These are phyloP conservation scores for Hypena proboscidalis DNA, from an alignment of 2,888 invertebrate genomes.

Conservation along the genomic window DNA sequence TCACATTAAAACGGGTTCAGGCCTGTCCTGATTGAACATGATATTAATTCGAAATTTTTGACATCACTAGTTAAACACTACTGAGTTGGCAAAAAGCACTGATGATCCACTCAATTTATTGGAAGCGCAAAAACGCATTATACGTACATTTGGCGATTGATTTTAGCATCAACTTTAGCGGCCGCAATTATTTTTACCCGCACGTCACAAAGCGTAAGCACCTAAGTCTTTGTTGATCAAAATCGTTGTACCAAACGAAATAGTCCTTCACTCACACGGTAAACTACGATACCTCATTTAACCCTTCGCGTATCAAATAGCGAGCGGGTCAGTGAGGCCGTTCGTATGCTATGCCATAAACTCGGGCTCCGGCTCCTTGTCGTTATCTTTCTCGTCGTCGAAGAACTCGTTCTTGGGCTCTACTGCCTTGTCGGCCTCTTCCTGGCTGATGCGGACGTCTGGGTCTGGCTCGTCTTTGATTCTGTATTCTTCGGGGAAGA, in stretches of 20 bases:
- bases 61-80: too few species aligned
- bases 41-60: too few species aligned
- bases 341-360: constrained; percentile 76
- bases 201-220: too few species aligned
- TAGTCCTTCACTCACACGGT: constrained; percentile 30
- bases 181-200: too few species aligned
- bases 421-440: constrained; percentile 92
- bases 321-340: constrained; percentile 60
- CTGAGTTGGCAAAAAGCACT: too few species aligned
- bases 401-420: constrained; percentile 95
- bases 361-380: constrained; percentile 86
- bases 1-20: too few species aligned
- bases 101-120: too few species aligned
- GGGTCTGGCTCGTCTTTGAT: constrained; percentile 93
- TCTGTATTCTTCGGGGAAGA: constrained; percentile 89
- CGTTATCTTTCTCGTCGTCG: constrained; percentile 96
- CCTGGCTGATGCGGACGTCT: constrained; percentile 90
- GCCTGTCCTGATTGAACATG: too few species aligned
- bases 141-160: too few species aligned
- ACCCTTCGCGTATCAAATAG: constrained; percentile 62
- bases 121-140: too few species aligned
- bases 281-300: constrained; percentile 48
- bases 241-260: neutral
- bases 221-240: too few species aligned
- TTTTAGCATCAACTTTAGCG: too few species aligned